Conservation (phyloP, 1,140 invertebrate species). For the fruit fly (Drosophila melanogaster) region DNA sequence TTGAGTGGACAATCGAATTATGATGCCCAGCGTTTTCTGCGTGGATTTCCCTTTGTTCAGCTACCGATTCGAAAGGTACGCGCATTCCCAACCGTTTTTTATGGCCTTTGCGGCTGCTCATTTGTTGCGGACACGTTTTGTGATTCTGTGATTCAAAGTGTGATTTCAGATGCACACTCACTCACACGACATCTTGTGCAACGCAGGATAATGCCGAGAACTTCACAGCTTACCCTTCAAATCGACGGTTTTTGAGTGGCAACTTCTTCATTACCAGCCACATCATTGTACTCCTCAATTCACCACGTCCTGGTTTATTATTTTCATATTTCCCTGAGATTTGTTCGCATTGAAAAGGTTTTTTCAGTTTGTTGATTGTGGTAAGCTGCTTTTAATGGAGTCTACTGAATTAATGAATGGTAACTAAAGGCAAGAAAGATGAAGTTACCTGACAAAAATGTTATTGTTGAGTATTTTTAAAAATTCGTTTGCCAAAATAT, state of each 20-base stretch:
- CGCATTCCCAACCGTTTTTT: conserved; percentile 54
- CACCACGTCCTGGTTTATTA: conserved; percentile 62
- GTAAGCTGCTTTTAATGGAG: conserved; percentile 55
- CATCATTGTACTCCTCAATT: conserved; percentile 24
- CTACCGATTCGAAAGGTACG: conserved; percentile 18
- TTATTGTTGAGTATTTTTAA: too few species aligned
- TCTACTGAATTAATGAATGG: conserved; percentile 14
- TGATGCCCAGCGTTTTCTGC: conserved; percentile 58
- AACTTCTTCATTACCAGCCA: conserved; percentile 56
- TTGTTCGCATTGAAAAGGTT: conserved; percentile 48
- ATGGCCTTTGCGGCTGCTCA: conserved; percentile 63
- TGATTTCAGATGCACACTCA: conserved; percentile 68
- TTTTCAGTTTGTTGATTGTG: conserved; percentile 10
- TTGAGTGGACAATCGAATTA: conserved; percentile 83
- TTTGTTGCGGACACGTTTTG: conserved; percentile 80
- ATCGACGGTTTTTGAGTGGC: conserved; percentile 53
- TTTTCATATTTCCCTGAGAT: conserved; percentile 67
- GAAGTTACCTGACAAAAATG: too few species aligned
- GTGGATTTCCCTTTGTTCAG: conserved; percentile 14
- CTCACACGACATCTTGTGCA: conserved; percentile 55
- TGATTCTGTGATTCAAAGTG: conserved; percentile 61
- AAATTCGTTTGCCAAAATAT: too few species aligned
- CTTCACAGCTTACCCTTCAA: conserved; percentile 39
- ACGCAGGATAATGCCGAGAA: conserved; percentile 52
- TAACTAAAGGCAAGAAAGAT: too few species aligned